Evolutionary conservation across 1,140 invertebrate genomes (phyloP).

Genomic region (Coelopa frigida): DNA sequence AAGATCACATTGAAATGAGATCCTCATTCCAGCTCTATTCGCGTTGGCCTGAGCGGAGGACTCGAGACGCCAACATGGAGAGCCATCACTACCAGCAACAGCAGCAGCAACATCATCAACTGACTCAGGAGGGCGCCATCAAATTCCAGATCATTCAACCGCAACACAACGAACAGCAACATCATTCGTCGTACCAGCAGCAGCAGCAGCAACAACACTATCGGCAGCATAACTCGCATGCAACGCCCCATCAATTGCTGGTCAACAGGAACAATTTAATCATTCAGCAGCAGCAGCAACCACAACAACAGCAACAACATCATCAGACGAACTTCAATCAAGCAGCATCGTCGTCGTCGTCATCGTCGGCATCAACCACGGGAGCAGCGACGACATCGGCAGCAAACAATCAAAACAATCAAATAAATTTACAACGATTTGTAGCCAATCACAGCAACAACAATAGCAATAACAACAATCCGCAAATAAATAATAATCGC

Average conservation of each 20-base stretch:
- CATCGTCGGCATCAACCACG: conserved; percentile 9
- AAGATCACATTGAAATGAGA: background rate
- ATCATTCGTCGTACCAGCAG: conserved; percentile 33
- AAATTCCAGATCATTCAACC: conserved; percentile 44
- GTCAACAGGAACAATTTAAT: conserved; percentile 35
- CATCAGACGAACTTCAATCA: conserved; percentile 19
- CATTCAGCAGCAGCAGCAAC: conserved; percentile 30
- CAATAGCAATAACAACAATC: conserved; percentile 15
- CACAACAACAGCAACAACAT: conserved; percentile 29
- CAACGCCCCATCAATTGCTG: conserved; percentile 23
- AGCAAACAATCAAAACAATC: conserved; percentile 18
- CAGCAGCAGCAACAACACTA: conserved; percentile 18
- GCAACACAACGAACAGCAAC: conserved; percentile 23
- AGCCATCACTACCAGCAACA: conserved; percentile 14
- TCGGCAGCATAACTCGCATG: conserved; percentile 8
- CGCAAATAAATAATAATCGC: conserved; percentile 25
- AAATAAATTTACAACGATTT: conserved; percentile 36
- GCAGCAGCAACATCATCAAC: conserved; percentile 13
- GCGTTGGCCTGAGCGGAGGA: conserved; percentile 38
- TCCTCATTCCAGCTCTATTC: conserved; percentile 29
- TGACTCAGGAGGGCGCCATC: conserved; percentile 37
- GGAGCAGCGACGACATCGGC: conserved; percentile 28
- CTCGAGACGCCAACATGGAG: conserved; percentile 24
- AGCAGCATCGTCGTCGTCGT: conserved; percentile 1
- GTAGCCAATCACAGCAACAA: conserved; percentile 24